Evolutionary conservation across 1,140 invertebrate genomes (phyloP).

Genomic region (Drosophila virilis): DNA sequence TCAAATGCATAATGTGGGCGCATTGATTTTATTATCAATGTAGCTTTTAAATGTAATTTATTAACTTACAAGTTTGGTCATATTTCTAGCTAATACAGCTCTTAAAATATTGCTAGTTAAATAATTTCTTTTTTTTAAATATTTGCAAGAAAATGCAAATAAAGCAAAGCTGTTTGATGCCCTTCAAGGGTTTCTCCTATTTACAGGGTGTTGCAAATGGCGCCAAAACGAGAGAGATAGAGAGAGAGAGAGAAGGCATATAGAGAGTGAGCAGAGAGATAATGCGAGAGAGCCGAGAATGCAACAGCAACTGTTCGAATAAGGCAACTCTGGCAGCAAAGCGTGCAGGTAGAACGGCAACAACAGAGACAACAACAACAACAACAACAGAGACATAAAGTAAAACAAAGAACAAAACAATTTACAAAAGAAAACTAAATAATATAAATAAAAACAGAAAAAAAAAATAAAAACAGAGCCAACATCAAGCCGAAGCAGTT

Average conservation of each 20-base stretch:
- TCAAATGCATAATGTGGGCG: too few relatives aligned
- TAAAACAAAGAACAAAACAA: background rate
- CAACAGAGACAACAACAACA: slow-evolving; percentile 10
- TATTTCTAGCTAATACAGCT: too few relatives aligned
- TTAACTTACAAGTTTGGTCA: too few relatives aligned
- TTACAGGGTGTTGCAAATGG: background rate
- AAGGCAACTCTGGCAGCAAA: slow-evolving; percentile 1
- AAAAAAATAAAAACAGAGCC: too few relatives aligned
- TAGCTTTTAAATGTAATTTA: too few relatives aligned
- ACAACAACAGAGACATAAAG: background rate
- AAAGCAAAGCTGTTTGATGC: background rate
- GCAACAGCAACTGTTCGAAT: too few relatives aligned
- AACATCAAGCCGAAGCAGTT: slow-evolving; percentile 1
- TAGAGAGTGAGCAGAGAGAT: background rate
- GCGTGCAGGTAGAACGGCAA: background rate
- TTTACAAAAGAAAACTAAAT: background rate
- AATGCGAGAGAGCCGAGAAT: background rate
- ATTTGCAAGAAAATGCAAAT: background rate
- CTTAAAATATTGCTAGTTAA: too few relatives aligned
- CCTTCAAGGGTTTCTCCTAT: background rate
- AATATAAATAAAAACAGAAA: too few relatives aligned
- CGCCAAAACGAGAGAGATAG: slow-evolving; percentile 10
- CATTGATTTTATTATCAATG: too few relatives aligned
- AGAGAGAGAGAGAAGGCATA: background rate
- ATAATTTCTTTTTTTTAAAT: too few relatives aligned